Evolutionary conservation across 2,888 invertebrate genomes (phyloP), one percentile per base, ranked within the genome.

Genomic region (Apodemia zela): DNA sequence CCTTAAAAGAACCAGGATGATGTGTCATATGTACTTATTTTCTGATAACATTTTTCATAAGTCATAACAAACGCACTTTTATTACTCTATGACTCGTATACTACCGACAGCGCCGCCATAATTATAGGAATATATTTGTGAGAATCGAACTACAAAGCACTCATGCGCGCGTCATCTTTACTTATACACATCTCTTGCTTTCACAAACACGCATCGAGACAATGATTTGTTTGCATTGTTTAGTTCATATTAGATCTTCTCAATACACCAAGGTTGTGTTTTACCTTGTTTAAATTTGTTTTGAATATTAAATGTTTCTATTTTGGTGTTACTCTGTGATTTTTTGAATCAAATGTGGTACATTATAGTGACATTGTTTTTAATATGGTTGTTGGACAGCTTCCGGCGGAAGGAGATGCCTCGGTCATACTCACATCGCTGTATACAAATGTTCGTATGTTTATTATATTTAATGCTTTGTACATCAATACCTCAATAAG

Each of bases 361-460:
- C 72, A 75, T 87, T 73, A 76, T 85, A 68, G 79, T 84, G 75
- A 78, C 80, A 73, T 80, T 90, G 81, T 82, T 86, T 81, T 73
- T 89, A 77, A 79, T 90, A 83, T 91, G 90, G 90, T 80, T 89
- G 79, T 72, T 87, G 75, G 86, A 84, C 74, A 74, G 73, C 71
- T 81, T 87, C 84, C 86, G 89, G 68, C 85, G 87, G 87, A 87
- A 87, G 71, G 79, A 82, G 73, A 71, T 78, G 74, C 69, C 77
- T 72, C 74, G 67, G 42, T 67, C 73, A 68, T 79, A 80, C 75
- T 74, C 83, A 66, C 89, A 88, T 76, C 82, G 80, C 67, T 89
- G 88, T 76, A 78, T 82, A 69, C 78, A 82, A 82, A 84, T 87
- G 90, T 90, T 81, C 42, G 90, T 90, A 88, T 79, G 63, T 70